These are phyloP conservation scores for Agrotis ipsilon DNA, from an alignment of 2,888 invertebrate genomes.

Conservation along the genomic window DNA sequence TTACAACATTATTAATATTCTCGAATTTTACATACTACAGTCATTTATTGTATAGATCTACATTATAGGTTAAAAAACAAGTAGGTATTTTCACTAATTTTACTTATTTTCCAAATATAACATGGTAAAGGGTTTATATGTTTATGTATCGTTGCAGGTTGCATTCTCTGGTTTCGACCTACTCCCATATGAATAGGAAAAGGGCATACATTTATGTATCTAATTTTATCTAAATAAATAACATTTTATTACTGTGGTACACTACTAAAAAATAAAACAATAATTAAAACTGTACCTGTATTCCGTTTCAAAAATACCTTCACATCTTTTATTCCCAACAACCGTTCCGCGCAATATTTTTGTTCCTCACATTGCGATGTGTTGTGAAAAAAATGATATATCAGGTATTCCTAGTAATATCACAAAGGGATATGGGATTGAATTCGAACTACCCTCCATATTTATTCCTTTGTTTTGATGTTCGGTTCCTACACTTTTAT, in stretches of 20 bases:
- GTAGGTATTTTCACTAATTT: no score
- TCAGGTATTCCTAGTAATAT: slow-evolving; percentile 8
- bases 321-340: neutral
- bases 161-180: no score
- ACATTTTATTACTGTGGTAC: neutral
- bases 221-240: no score
- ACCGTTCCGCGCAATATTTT: slow-evolving; percentile 9
- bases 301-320: slow-evolving; percentile 1
- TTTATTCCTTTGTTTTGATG: slow-evolving; percentile 13
- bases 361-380: slow-evolving; percentile 10
- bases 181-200: no score
- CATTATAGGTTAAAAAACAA: no score
- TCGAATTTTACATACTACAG: neutral
- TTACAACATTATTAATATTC: neutral
- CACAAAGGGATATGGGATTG: slow-evolving; percentile 5
- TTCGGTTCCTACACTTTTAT: neutral
- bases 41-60: neutral
- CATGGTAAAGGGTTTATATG: no score
- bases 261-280: neutral
- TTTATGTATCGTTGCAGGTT: no score
- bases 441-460: neutral
- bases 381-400: slow-evolving; percentile 11
- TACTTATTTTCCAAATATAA: no score
- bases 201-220: no score
- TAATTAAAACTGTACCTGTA: neutral